phyloP scores from a whole-genome alignment of 2,888 invertebrate species.

The Lasioglossum pauxillum region DNA sequence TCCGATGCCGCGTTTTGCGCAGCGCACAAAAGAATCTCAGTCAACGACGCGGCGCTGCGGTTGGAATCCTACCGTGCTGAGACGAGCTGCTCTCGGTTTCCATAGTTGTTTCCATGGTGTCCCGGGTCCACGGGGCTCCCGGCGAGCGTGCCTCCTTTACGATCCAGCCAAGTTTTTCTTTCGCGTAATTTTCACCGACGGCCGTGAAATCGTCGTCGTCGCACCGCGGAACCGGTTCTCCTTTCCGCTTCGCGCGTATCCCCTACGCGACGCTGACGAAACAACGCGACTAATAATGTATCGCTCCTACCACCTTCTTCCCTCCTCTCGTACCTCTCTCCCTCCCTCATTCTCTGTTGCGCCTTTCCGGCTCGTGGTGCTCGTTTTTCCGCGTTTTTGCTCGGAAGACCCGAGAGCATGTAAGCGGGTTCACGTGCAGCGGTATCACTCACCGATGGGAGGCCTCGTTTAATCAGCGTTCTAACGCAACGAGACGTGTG shows the following conservation, averaged over 20 bases:
- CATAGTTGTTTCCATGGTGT: slow-evolving; percentile 6
- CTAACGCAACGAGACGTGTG: slow-evolving; percentile 8
- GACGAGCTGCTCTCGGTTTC: slow-evolving; percentile 6
- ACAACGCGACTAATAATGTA: slow-evolving; percentile 40
- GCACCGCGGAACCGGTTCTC: slow-evolving; percentile 61
- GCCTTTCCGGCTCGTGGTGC: slow-evolving; percentile 5
- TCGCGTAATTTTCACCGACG: slow-evolving; percentile 66
- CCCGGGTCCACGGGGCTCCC: neutral
- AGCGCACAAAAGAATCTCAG: slow-evolving; percentile 19
- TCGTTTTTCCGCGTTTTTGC: slow-evolving; percentile 42
- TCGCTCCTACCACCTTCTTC: neutral
- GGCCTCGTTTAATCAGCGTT: slow-evolving; percentile 16
- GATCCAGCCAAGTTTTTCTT: slow-evolving; percentile 59
- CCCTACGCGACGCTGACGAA: slow-evolving; percentile 34
- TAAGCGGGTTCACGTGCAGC: slow-evolving; percentile 10
- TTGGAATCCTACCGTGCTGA: slow-evolving; percentile 32
- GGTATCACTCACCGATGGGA: slow-evolving; percentile 21
- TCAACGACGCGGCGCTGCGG: neutral
- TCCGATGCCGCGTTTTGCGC: slow-evolving; percentile 16
- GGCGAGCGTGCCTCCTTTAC: slow-evolving; percentile 39
- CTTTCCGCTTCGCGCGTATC: slow-evolving; percentile 15
- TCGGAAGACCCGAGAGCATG: slow-evolving; percentile 3
- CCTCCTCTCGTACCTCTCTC: neutral
- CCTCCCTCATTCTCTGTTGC: neutral
- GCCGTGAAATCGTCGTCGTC: slow-evolving; percentile 68